phyloP scores from a whole-genome alignment of 2,113 vertebrate genomes.

The human (Homo sapiens) region DNA sequence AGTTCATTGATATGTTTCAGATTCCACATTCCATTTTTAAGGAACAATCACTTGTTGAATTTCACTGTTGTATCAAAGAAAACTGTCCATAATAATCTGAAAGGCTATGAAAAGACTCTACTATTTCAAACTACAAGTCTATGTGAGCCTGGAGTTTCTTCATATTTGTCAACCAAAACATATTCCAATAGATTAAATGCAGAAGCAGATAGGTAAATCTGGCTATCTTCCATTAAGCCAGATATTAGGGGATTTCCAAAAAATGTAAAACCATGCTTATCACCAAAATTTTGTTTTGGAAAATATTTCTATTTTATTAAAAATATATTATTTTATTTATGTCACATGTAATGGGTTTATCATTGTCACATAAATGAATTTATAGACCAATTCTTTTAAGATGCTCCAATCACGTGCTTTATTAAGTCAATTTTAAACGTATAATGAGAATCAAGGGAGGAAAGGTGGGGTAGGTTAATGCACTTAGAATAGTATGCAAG shows the following conservation, averaged over 20 bases:
- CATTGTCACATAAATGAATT: not conserved
- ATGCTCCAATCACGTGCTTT: too few relatives aligned
- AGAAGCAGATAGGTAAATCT: not conserved
- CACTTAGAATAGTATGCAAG: too few relatives aligned
- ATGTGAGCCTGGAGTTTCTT: not conserved
- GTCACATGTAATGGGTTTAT: not conserved
- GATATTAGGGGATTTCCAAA: not conserved
- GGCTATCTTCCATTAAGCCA: not conserved
- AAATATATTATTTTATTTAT: not conserved
- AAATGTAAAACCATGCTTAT: not conserved
- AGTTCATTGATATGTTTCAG: not conserved
- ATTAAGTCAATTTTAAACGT: too few relatives aligned
- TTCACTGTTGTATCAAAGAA: not conserved
- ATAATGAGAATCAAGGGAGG: too few relatives aligned
- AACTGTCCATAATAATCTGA: not conserved
- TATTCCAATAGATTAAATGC: not conserved
- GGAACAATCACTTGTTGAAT: not conserved
- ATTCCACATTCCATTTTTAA: constrained; percentile 6
- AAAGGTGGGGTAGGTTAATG: too few relatives aligned
- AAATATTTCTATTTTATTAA: constrained; percentile 32
- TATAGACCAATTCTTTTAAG: too few relatives aligned
- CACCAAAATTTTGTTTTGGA: not conserved
- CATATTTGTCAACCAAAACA: not conserved
- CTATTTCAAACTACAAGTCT: not conserved
- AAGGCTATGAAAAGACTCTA: not conserved